These are phyloP conservation scores for Pristionchus fissidentatus DNA, from an alignment of 2,888 invertebrate genomes.

Conservation along the genomic window DNA sequence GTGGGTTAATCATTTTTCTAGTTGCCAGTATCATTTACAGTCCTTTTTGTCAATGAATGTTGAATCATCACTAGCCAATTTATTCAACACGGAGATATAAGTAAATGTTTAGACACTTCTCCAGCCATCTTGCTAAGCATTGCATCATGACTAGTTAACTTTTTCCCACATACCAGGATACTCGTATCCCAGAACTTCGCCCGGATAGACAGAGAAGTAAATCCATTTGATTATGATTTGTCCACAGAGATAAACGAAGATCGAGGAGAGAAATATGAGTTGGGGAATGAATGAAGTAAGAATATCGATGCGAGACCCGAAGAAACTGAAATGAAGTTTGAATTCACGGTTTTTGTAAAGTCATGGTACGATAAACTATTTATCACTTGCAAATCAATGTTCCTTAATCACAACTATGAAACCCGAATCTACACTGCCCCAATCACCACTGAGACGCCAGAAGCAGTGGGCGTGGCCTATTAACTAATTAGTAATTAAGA, in stretches of 20 bases:
- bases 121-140: neutral
- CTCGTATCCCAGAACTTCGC: slow-evolving; percentile 62
- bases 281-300: slow-evolving; percentile 95
- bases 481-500: neutral
- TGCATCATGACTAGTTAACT: too few relatives aligned
- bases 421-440: neutral
- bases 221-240: slow-evolving; percentile 96
- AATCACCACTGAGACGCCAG: neutral
- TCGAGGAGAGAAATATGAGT: slow-evolving; percentile 88
- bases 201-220: slow-evolving; percentile 60
- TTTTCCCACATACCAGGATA: slow-evolving; percentile 66
- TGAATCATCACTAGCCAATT: too few relatives aligned
- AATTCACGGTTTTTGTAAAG: neutral
- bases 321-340: slow-evolving; percentile 75
- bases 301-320: slow-evolving; percentile 84
- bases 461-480: neutral
- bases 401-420: too few relatives aligned
- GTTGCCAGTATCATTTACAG: too few relatives aligned
- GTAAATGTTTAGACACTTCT: neutral
- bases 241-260: slow-evolving; percentile 95
- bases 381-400: too few relatives aligned
- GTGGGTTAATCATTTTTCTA: too few relatives aligned
- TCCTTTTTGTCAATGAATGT: too few relatives aligned
- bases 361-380: too few relatives aligned
- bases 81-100: neutral